These are phyloP conservation scores for Nannobrachium achirus DNA, from an alignment of 2,113 vertebrate species.

Conservation along the genomic window DNA sequence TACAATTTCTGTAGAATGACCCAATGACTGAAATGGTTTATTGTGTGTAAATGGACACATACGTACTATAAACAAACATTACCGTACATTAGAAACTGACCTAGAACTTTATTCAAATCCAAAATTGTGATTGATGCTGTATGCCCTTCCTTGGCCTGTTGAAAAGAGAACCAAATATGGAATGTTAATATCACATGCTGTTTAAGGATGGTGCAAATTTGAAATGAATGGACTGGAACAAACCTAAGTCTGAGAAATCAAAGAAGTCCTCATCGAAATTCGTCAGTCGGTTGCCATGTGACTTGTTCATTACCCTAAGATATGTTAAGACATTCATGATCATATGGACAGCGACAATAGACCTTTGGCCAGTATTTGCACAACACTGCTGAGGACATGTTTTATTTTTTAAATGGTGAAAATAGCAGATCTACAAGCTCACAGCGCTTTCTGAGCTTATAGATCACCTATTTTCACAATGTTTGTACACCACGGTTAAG, in stretches of 20 bases:
- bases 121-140: slow-evolving; percentile 3
- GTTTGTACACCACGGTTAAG: too few species aligned
- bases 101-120: slow-evolving; percentile 1
- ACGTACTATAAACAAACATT: slow-evolving; percentile 32
- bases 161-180: neutral
- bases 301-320: slow-evolving; percentile 33
- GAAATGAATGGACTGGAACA: neutral
- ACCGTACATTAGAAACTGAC: slow-evolving; percentile 24
- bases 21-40: too few species aligned
- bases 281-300: slow-evolving; percentile 19
- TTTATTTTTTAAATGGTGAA: too few species aligned
- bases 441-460: too few species aligned
- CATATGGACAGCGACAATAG: too few species aligned
- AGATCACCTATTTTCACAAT: too few species aligned
- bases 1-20: too few species aligned
- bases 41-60: neutral
- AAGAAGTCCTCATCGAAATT: slow-evolving; percentile 66
- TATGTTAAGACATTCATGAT: too few species aligned
- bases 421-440: too few species aligned
- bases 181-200: neutral
- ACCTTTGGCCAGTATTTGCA: too few species aligned
- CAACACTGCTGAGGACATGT: too few species aligned
- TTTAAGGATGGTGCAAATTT: neutral
- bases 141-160: slow-evolving; percentile 16
- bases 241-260: slow-evolving; percentile 62